Conservation (phyloP, 1,140 invertebrate genomes). For the Diabrotica undecimpunctata region DNA sequence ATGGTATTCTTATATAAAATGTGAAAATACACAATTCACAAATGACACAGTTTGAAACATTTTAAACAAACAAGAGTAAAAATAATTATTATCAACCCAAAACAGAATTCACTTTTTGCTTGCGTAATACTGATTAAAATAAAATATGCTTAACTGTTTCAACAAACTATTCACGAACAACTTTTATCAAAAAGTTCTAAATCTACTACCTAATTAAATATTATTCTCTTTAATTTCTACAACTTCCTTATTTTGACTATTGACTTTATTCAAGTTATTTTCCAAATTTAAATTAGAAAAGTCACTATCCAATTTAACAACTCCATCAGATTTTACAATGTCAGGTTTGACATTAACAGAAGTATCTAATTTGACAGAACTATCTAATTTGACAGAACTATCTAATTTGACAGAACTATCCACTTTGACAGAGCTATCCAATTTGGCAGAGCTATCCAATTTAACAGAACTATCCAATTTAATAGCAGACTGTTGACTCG, state of each 20-base stretch:
- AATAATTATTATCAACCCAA: no score
- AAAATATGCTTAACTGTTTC: no score
- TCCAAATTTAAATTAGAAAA: neutral
- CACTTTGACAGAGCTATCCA: neutral
- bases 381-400: no score
- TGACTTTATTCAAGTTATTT: neutral
- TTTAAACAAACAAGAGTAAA: no score
- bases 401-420: neutral
- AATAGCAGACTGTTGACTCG: slow-evolving; percentile 20
- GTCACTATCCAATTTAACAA: neutral
- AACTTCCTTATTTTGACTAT: neutral
- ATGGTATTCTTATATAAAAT: no score
- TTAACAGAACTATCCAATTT: neutral
- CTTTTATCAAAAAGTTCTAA: neutral
- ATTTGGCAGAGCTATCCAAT: neutral
- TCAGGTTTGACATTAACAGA: neutral
- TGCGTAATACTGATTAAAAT: no score
- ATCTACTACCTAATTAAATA: neutral
- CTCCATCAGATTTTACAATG: no score
- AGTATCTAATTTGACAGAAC: neutral
- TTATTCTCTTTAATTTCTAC: neutral
- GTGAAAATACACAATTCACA: no score
- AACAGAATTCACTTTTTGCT: no score
- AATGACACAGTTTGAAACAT: no score
- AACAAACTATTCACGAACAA: neutral